Evolutionary conservation across 2,888 invertebrate genomes (phyloP).

Genomic region (Eupithecia vulgata): DNA sequence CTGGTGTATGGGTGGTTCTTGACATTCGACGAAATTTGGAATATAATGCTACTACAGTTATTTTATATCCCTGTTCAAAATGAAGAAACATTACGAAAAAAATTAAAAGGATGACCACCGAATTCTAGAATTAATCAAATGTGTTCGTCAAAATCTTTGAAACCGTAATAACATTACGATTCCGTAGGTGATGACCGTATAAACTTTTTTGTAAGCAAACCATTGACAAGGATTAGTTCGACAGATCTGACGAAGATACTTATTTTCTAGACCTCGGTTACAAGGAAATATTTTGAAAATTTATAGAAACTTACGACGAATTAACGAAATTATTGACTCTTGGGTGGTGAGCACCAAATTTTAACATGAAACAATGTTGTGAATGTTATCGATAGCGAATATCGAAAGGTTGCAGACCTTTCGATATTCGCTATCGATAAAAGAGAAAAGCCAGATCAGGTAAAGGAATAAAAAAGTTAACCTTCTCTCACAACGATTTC

Average conservation of each 20-base stretch:
- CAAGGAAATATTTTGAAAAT: background rate
- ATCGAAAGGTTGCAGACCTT: no score
- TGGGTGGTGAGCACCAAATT: background rate
- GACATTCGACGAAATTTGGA: background rate
- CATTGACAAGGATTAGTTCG: background rate
- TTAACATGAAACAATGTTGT: background rate
- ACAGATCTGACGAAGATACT: background rate
- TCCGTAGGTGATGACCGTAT: background rate
- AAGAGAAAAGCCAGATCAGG: background rate
- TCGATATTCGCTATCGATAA: background rate
- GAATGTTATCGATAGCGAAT: no score
- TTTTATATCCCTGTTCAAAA: background rate
- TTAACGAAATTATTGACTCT: background rate
- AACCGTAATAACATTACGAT: background rate
- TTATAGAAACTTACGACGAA: background rate
- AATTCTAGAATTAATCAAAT: background rate
- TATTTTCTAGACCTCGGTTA: background rate
- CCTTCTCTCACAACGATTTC: background rate
- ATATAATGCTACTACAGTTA: background rate
- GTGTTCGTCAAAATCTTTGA: background rate
- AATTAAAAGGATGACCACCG: background rate
- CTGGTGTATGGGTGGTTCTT: slow-evolving; percentile 5
- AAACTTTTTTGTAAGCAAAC: background rate
- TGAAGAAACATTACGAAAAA: no score
- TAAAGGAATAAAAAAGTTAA: background rate